phyloP scores from a whole-genome alignment of 2,797 vertebrate species.

The Myripristis murdjan region DNA sequence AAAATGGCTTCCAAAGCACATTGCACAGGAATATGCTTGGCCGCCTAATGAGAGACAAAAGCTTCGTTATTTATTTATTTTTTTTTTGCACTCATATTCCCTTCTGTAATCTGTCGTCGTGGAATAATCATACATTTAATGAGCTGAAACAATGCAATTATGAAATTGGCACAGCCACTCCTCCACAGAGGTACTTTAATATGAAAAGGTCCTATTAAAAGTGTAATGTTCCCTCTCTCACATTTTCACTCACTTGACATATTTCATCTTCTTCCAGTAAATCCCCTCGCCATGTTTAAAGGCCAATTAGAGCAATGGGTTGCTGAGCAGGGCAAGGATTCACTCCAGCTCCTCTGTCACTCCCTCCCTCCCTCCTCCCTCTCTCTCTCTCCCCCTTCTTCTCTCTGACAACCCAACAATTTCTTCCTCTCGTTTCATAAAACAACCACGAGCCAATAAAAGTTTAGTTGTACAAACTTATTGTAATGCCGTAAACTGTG shows the following conservation, averaged over 20 bases:
- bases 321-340: slow-evolving; percentile 61
- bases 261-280: slow-evolving; percentile 76
- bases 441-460: slow-evolving; percentile 47
- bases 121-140: slow-evolving; percentile 81
- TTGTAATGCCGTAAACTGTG: slow-evolving; percentile 26
- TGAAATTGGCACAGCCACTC: slow-evolving; percentile 69
- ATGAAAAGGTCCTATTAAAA: slow-evolving; percentile 71
- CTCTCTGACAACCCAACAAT: slow-evolving; percentile 24
- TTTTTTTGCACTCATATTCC: slow-evolving; percentile 42
- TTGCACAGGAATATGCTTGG: slow-evolving; percentile 38
- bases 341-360: slow-evolving; percentile 21
- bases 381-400: slow-evolving; percentile 1
- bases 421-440: slow-evolving; percentile 31
- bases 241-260: slow-evolving; percentile 69
- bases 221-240: slow-evolving; percentile 51
- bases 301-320: slow-evolving; percentile 76
- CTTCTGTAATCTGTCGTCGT: slow-evolving; percentile 70
- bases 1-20: slow-evolving; percentile 68
- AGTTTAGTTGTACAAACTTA: slow-evolving; percentile 56
- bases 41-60: slow-evolving; percentile 53
- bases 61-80: slow-evolving; percentile 58
- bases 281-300: slow-evolving; percentile 73
- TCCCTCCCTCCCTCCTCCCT: slow-evolving; percentile 23
- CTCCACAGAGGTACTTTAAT: slow-evolving; percentile 61
- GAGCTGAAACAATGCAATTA: slow-evolving; percentile 81